A percentile compares a stretch with the other conserved stretches of the same genome.
These are phyloP conservation scores for Oxyruncus cristatus DNA, from an alignment of 2,113 vertebrate species.

Conservation along the genomic window DNA sequence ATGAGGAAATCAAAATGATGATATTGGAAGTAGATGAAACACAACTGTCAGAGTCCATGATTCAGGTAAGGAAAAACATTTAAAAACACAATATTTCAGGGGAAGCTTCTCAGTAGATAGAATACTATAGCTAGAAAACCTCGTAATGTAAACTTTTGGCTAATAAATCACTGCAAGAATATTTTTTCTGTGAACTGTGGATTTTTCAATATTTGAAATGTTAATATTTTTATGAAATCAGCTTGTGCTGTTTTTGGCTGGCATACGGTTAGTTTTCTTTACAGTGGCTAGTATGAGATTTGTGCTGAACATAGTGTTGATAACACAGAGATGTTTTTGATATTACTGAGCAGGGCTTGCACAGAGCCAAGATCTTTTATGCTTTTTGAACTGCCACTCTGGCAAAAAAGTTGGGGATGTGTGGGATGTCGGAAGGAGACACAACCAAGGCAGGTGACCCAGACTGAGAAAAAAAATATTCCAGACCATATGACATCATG, in stretches of 20 bases:
- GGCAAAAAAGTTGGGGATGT: no score
- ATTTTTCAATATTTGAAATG: background rate
- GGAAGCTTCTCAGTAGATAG: constrained; percentile 36
- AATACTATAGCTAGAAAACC: constrained; percentile 36
- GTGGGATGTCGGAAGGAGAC: background rate
- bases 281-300: background rate
- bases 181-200: background rate
- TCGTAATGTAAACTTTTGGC: constrained; percentile 22
- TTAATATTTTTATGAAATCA: background rate
- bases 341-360: background rate
- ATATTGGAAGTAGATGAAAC: constrained; percentile 94
- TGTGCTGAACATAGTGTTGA: background rate
- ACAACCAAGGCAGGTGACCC: background rate
- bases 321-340: background rate
- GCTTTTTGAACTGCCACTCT: accelerated
- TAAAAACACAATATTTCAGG: constrained; percentile 44
- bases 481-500: background rate
- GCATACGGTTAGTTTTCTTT: background rate
- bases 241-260: background rate
- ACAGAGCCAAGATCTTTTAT: background rate
- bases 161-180: constrained; percentile 44
- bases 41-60: constrained; percentile 91
- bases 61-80: constrained; percentile 84
- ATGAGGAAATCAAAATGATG: constrained; percentile 90
- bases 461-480: background rate